Evolutionary conservation across 2,797 vertebrate genomes (phyloP), one percentile per base, ranked within the genome.

Genomic region (Meda fulgida): DNA sequence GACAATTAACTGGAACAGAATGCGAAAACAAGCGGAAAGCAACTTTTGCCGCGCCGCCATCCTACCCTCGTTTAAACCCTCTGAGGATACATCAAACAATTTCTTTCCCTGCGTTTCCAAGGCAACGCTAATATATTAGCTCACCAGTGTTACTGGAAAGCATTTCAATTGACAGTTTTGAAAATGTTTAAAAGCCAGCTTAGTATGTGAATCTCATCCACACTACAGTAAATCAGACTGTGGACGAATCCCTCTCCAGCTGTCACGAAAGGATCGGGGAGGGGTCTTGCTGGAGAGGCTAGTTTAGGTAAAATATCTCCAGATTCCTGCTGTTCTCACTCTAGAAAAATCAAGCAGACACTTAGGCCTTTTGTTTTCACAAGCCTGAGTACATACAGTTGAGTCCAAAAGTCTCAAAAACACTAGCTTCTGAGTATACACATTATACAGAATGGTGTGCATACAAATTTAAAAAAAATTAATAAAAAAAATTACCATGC

Each of bases 81-180:
- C 86, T 71, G 89, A 93, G 92, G 90, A 92, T 91, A 92, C 90
- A 92, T 92, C 83, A 93, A 91, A 93, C 86, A 88, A 90, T 91
- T 90, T 90, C 85, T 91, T 89, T 84, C 85, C 84, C 79, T 38
- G 85, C 38, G 92, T 94, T 94, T 93, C 93, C 93, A 94, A 85
- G 93, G 93, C 92, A 94, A 95, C 93, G 63, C 92, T 90, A 92
- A 93, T 90, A 93, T 90, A 91, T 92, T 90, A 91, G 90, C 92
- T 83, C 88, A 88, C 80, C 63, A 60, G 85, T 86, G 90, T 92
- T 91, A 90, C 90, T 92, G 88, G 89, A 93, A 90, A 91, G 86
- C 86, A 91, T 92, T 90, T 87, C 78, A 86, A 87, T 89, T 89
- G 88, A 89, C 79, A 63, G 84, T 92, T 91, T 91, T 89, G 90